phyloP scores from a whole-genome alignment of 2,113 vertebrate genomes.

The Percopsis transmontana region DNA sequence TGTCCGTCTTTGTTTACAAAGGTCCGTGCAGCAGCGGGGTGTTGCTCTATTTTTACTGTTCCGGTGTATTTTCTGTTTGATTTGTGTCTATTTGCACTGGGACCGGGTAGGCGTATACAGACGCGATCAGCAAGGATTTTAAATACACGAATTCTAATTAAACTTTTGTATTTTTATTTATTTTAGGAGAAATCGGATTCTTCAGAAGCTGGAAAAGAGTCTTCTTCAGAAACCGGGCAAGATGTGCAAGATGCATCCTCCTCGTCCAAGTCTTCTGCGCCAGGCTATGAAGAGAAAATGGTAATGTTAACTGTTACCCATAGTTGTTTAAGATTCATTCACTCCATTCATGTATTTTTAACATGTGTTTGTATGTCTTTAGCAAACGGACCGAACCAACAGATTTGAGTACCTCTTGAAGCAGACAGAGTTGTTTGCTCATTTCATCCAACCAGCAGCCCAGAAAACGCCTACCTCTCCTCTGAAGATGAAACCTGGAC shows the following conservation, averaged over 20 bases:
- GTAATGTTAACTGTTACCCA: conserved; percentile 67
- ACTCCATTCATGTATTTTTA: too few relatives aligned
- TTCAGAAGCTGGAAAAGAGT: conserved; percentile 76
- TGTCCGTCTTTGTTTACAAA: conserved; percentile 59
- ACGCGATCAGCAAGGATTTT: not conserved
- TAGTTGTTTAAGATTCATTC: too few relatives aligned
- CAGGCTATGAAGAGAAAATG: conserved; percentile 97
- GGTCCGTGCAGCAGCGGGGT: not conserved
- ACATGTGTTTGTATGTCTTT: conserved; percentile 42
- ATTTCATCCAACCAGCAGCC: conserved; percentile 98
- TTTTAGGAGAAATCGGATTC: conserved; percentile 60
- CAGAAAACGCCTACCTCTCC: conserved; percentile 98
- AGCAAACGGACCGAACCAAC: conserved; percentile 97
- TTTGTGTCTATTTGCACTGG: not conserved
- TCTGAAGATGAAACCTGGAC: conserved; percentile 98
- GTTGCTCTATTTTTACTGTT: not conserved
- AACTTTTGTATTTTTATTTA: not conserved
- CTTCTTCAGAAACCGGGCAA: conserved; percentile 77
- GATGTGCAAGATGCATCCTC: conserved; percentile 83
- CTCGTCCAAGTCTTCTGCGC: conserved; percentile 80
- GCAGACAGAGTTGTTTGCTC: conserved; percentile 98
- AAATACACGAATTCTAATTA: not conserved
- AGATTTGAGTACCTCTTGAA: conserved; percentile 98
- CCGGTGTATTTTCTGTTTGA: not conserved
- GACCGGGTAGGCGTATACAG: not conserved